phyloP scores from a whole-genome alignment of 2,797 vertebrate species.

The Centropyge bicolor region DNA sequence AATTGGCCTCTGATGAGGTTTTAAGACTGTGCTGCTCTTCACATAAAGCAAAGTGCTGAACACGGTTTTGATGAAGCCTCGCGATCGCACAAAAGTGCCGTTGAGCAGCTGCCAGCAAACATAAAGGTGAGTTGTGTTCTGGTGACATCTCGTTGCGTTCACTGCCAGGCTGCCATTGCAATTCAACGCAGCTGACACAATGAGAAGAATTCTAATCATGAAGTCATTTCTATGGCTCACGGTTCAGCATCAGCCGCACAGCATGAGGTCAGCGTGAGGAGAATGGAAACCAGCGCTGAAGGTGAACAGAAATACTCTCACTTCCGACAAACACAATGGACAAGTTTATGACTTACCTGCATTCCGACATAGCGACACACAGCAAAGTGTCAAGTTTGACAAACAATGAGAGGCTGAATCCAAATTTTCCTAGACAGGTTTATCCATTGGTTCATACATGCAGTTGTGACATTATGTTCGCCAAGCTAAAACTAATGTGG shows the following conservation, averaged over 20 bases:
- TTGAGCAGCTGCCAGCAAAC: conserved; percentile 34
- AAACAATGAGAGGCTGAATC: background rate
- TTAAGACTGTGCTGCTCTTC: conserved; percentile 39
- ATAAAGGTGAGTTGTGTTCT: conserved; percentile 66
- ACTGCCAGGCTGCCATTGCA: conserved; percentile 49
- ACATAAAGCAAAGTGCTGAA: conserved; percentile 58
- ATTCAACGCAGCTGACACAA: conserved; percentile 55
- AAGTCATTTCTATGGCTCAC: conserved; percentile 56
- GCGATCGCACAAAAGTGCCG: conserved; percentile 17
- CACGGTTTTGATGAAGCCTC: conserved; percentile 43
- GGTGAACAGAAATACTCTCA: conserved; percentile 27
- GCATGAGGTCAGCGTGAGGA: conserved; percentile 17
- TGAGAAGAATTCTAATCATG: conserved; percentile 65
- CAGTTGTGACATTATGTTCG: background rate
- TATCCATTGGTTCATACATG: background rate
- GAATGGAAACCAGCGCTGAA: conserved; percentile 26
- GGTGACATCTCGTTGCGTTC: conserved; percentile 62
- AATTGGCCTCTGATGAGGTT: conserved; percentile 56
- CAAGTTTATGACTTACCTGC: conserved; percentile 29
- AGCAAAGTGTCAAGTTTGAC: conserved; percentile 11
- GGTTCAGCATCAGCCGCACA: conserved; percentile 32
- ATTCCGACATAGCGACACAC: conserved; percentile 38
- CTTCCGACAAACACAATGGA: conserved; percentile 21
- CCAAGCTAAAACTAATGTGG: background rate
- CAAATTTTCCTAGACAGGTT: conserved; percentile 3